phyloP scores from a whole-genome alignment of 2,797 vertebrate species.

The Pseudochirops corinnae region DNA sequence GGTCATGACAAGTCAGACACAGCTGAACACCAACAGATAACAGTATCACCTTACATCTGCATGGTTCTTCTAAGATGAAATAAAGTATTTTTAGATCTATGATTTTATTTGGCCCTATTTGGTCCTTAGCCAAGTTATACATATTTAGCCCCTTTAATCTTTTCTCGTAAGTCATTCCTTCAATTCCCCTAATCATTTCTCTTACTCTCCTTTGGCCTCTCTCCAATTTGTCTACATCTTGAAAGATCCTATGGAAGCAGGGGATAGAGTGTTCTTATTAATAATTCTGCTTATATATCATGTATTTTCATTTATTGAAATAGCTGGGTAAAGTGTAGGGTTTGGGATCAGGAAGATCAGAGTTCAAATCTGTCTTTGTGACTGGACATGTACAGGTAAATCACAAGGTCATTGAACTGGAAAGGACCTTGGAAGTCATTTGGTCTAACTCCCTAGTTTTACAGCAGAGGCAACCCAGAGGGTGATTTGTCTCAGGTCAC shows the following conservation, averaged over 20 bases:
- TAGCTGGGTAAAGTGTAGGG: not conserved
- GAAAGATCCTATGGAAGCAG: constrained; percentile 51
- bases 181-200: constrained; percentile 20
- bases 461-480: not conserved
- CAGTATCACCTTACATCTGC: not conserved
- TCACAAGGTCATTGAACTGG: not conserved
- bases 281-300: constrained; percentile 55
- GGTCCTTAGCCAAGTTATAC: constrained; percentile 21
- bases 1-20: not conserved
- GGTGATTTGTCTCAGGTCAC: not conserved
- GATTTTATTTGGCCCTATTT: not conserved
- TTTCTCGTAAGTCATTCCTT: constrained; percentile 43
- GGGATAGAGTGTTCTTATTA: constrained; percentile 47
- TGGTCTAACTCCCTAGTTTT: not conserved
- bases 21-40: not conserved
- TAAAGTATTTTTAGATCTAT: not conserved
- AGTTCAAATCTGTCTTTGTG: not conserved
- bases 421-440: not conserved
- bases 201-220: constrained; percentile 15
- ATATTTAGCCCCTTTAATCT: constrained; percentile 46
- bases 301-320: not conserved
- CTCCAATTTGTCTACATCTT: constrained; percentile 53
- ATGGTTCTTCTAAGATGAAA: not conserved
- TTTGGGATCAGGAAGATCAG: not conserved
- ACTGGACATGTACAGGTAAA: not conserved